These are phyloP conservation scores for Brienomyrus brachyistius DNA, from an alignment of 2,113 vertebrate genomes.

Conservation along the genomic window DNA sequence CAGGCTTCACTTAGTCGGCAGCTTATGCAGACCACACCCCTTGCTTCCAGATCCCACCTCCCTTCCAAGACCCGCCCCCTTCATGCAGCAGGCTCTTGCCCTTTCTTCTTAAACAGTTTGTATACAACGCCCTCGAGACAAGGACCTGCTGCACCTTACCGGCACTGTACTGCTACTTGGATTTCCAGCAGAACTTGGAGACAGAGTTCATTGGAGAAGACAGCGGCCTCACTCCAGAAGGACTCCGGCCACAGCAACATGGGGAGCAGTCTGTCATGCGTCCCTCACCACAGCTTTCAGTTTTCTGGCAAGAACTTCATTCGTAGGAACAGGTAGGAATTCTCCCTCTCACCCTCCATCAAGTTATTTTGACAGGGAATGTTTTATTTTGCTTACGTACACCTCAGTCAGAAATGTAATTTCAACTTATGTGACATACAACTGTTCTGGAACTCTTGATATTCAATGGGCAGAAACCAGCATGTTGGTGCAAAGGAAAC, in stretches of 20 bases:
- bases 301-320: slow-evolving; percentile 70
- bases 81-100: not conserved
- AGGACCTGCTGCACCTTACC: slow-evolving; percentile 43
- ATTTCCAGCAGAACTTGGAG: slow-evolving; percentile 37
- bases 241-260: slow-evolving; percentile 43
- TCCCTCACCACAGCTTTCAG: slow-evolving; percentile 65
- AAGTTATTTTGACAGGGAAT: not conserved
- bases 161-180: slow-evolving; percentile 35
- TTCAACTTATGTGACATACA: not conserved
- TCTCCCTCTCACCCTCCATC: not conserved
- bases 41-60: slow-evolving; percentile 28
- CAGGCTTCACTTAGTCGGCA: not conserved
- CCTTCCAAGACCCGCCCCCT: not conserved
- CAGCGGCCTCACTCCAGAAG: slow-evolving; percentile 22
- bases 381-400: not conserved
- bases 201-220: slow-evolving; percentile 13
- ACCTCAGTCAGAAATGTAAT: not conserved
- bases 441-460: not conserved
- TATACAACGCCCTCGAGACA: slow-evolving; percentile 43
- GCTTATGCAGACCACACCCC: not conserved
- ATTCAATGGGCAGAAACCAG: not conserved
- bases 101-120: slow-evolving; percentile 28
- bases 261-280: slow-evolving; percentile 69
- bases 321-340: slow-evolving; percentile 64
- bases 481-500: not conserved